These are phyloP conservation scores for Nephrocerus scutellatus DNA, from an alignment of 2,888 invertebrate genomes.

Conservation along the genomic window DNA sequence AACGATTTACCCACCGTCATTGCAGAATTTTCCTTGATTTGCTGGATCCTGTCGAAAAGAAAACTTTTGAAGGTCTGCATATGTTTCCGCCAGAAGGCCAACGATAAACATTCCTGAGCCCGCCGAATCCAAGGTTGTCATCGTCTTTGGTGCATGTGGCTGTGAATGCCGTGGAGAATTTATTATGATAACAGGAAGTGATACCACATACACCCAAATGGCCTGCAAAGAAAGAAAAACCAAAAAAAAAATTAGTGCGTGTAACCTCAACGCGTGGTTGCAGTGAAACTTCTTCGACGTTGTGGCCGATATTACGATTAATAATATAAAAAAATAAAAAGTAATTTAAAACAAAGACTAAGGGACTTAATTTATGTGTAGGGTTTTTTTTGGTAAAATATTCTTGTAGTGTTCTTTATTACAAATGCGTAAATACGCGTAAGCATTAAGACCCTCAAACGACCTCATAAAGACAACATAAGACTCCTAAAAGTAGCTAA, in stretches of 20 bases:
- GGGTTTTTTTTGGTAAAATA: too few relatives aligned
- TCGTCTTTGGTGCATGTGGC: constrained; percentile 69
- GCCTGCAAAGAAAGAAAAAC: constrained; percentile 53
- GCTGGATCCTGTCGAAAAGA: constrained; percentile 80
- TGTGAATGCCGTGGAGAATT: constrained; percentile 77
- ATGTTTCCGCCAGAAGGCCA: constrained; percentile 79
- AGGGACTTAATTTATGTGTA: too few relatives aligned
- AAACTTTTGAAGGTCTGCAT: constrained; percentile 89
- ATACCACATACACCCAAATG: constrained; percentile 86
- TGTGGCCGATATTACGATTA: constrained; percentile 1
- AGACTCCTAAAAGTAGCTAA: too few relatives aligned
- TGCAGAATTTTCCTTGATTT: constrained; percentile 89
- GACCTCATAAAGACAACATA: too few relatives aligned
- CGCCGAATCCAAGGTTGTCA: constrained; percentile 79
- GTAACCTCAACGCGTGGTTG: too few relatives aligned
- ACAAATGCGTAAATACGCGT: too few relatives aligned
- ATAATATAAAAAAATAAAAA: neutral
- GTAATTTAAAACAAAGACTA: neutral
- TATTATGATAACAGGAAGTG: constrained; percentile 84
- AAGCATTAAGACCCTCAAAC: too few relatives aligned
- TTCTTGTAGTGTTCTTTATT: too few relatives aligned
- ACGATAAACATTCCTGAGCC: constrained; percentile 79
- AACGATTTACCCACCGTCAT: constrained; percentile 65
- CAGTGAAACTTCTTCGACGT: too few relatives aligned
- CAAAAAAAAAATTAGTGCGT: constrained; percentile 2